phyloP scores from a whole-genome alignment of 1,140 invertebrate genomes.

The Heliconius melpomene region DNA sequence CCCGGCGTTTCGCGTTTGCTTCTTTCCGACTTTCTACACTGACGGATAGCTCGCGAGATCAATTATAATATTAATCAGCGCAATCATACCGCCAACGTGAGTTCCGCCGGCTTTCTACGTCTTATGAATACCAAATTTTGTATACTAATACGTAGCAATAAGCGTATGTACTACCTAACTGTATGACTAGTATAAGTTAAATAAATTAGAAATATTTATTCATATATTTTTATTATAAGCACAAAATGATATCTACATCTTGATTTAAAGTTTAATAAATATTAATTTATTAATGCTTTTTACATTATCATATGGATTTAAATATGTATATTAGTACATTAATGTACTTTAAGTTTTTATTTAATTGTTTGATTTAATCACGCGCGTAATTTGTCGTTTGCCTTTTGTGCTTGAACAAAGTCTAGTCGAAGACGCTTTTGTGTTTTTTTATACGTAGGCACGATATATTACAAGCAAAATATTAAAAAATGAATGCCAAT shows the following conservation, averaged over 20 bases:
- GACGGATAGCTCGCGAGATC: slow-evolving; percentile 72
- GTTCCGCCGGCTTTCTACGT: slow-evolving; percentile 55
- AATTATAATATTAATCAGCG: slow-evolving; percentile 80
- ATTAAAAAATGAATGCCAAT: background rate
- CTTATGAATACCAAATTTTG: slow-evolving; percentile 32
- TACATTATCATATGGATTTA: too few species aligned
- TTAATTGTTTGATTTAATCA: too few species aligned
- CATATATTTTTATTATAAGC: too few species aligned
- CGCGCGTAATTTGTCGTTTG: background rate
- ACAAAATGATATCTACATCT: too few species aligned
- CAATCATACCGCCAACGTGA: slow-evolving; percentile 64
- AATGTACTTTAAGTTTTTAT: too few species aligned
- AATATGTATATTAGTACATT: too few species aligned
- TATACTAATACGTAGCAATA: background rate
- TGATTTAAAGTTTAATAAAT: too few species aligned
- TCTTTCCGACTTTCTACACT: slow-evolving; percentile 79
- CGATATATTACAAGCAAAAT: background rate
- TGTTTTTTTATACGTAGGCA: too few species aligned
- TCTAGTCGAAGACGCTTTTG: background rate
- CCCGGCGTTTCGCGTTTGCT: slow-evolving; percentile 49
- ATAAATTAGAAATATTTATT: too few species aligned
- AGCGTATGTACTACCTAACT: too few species aligned
- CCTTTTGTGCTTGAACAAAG: background rate
- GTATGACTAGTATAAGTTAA: too few species aligned
- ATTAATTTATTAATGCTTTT: too few species aligned